A percentile compares a stretch with the other conserved stretches of the same genome.
Conservation (phyloP, 2,113 vertebrate genomes). For the Brienomyrus brachyistius region DNA sequence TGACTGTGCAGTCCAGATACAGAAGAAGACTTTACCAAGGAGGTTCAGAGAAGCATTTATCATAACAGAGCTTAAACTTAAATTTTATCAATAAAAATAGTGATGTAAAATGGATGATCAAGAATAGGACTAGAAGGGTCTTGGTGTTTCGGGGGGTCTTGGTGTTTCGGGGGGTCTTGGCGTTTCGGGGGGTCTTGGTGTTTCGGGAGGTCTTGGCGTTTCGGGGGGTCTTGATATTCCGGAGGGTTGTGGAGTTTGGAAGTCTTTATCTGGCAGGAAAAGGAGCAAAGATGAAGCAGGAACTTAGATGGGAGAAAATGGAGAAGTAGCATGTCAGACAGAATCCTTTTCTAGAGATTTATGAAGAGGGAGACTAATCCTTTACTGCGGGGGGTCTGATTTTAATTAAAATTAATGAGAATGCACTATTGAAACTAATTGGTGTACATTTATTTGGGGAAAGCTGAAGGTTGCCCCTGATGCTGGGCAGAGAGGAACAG, state of each 20-base stretch:
- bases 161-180: no score
- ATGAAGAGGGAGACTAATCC: not conserved
- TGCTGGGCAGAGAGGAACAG: not conserved
- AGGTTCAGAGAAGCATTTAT: not conserved
- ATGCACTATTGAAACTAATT: not conserved
- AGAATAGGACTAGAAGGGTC: not conserved
- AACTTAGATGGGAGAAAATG: not conserved
- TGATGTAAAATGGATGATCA: not conserved
- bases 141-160: no score
- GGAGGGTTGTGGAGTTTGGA: not conserved
- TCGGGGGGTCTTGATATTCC: no score
- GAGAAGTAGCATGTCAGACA: not conserved
- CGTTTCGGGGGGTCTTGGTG: no score
- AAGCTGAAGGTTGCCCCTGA: not conserved
- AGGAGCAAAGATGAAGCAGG: not conserved
- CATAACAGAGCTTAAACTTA: not conserved
- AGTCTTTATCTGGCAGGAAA: not conserved
- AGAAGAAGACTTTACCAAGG: not conserved
- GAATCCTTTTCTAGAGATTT: not conserved
- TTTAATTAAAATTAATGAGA: not conserved
- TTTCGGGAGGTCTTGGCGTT: no score
- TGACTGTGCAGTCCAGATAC: not conserved
- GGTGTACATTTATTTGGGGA: not conserved
- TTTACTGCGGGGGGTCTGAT: not conserved
- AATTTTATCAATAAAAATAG: not conserved